A percentile compares a stretch with the other conserved stretches of the same genome.
These are phyloP conservation scores for Cryptops parisi DNA, from an alignment of 2,888 invertebrate species.

Conservation along the genomic window DNA sequence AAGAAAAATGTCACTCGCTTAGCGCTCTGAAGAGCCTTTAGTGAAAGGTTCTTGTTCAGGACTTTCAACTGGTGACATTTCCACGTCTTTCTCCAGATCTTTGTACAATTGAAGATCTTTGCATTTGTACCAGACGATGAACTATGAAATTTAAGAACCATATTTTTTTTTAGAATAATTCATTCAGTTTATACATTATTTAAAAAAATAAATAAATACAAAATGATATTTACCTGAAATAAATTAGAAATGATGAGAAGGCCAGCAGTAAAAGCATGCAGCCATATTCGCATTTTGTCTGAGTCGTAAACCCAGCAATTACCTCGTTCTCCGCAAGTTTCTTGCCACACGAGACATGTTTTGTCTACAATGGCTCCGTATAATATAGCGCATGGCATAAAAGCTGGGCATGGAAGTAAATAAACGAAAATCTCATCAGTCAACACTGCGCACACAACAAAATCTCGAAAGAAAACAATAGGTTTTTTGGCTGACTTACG, in stretches of 20 bases:
- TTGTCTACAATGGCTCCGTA: constrained; percentile 28
- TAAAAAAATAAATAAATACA: too few species aligned
- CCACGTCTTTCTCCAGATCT: not conserved
- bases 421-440: not conserved
- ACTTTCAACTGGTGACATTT: too few species aligned
- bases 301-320: constrained; percentile 30
- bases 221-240: not conserved
- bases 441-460: not conserved
- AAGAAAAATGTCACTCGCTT: too few species aligned
- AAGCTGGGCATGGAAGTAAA: constrained; percentile 17
- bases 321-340: constrained; percentile 24
- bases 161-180: not conserved
- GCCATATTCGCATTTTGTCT: constrained; percentile 21
- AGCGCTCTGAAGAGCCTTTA: too few species aligned
- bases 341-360: constrained; percentile 29
- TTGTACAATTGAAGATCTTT: constrained; percentile 3
- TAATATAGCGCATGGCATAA: constrained; percentile 27
- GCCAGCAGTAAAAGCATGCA: constrained; percentile 20
- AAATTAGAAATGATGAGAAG: not conserved
- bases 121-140: constrained; percentile 6
- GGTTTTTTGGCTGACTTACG: too few species aligned
- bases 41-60: too few species aligned
- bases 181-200: not conserved
- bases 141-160: not conserved
- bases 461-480: not conserved